These are phyloP conservation scores for Intellagama lesueurii DNA, from an alignment of 2,797 vertebrate genomes.

Conservation along the genomic window DNA sequence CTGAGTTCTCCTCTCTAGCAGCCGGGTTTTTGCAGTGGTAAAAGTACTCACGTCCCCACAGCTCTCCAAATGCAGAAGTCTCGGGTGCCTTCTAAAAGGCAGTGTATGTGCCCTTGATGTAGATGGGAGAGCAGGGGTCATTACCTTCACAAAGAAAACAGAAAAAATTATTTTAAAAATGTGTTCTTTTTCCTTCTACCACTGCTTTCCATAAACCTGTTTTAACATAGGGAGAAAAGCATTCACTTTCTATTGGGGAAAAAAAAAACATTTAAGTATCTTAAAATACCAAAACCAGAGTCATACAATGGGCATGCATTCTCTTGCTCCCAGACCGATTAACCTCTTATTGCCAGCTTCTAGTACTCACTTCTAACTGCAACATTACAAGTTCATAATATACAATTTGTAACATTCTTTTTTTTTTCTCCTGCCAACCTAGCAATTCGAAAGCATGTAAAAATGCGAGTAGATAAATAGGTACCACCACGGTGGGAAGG, in stretches of 20 bases:
- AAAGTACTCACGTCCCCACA: constrained; percentile 88
- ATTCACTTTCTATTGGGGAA: not conserved
- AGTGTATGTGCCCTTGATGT: constrained; percentile 12
- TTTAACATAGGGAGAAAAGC: not conserved
- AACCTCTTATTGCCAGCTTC: not conserved
- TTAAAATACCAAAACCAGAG: too few species aligned
- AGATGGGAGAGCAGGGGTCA: constrained; percentile 62
- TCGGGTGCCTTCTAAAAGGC: constrained; percentile 67
- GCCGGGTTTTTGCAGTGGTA: constrained; percentile 59
- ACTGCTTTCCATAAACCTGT: not conserved
- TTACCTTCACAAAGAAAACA: constrained; percentile 70
- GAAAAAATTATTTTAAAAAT: not conserved
- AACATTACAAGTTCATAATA: too few species aligned
- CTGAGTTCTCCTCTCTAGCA: constrained; percentile 48
- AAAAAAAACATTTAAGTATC: not conserved
- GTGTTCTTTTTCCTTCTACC: too few species aligned
- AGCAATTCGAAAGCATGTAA: too few species aligned
- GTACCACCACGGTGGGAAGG: too few species aligned
- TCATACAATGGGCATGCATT: not conserved
- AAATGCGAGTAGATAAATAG: too few species aligned
- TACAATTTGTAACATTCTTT: too few species aligned
- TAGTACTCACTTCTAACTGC: not conserved
- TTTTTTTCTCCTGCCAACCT: too few species aligned
- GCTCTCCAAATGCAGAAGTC: constrained; percentile 82
- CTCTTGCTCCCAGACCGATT: not conserved